phyloP scores from a whole-genome alignment of 2,113 vertebrate species.

The Dromaius novaehollandiae region DNA sequence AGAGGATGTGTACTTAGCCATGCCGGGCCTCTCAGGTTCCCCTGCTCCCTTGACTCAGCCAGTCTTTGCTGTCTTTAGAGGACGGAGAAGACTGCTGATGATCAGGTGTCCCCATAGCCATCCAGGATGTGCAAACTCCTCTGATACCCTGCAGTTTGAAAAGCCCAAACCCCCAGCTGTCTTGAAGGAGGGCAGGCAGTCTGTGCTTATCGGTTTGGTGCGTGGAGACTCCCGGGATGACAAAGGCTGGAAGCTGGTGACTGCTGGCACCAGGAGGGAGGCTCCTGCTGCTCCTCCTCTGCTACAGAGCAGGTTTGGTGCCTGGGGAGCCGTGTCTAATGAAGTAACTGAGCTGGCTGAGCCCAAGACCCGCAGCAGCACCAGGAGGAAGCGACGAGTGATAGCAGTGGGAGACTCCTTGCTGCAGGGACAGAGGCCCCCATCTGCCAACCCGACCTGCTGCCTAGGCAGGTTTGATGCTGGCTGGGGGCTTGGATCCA shows the following conservation, averaged over 20 bases:
- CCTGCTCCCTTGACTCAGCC: too few species aligned
- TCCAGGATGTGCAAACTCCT: background rate
- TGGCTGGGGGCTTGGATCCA: rapidly evolving
- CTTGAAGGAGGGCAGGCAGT: background rate
- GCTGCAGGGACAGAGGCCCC: background rate
- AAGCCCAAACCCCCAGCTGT: background rate
- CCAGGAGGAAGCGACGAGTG: background rate
- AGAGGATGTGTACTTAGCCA: background rate
- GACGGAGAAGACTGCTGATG: too few species aligned
- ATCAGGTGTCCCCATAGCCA: background rate
- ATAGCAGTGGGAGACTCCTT: background rate
- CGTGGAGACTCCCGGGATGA: background rate
- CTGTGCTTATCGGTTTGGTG: rapidly evolving
- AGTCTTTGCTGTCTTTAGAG: too few species aligned
- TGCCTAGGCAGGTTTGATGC: background rate
- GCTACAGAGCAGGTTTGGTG: too few species aligned
- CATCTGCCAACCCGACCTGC: background rate
- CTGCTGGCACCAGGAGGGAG: background rate
- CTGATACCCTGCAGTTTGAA: background rate
- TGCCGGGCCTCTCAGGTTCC: too few species aligned
- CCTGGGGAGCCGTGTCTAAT: background rate
- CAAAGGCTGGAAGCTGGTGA: background rate
- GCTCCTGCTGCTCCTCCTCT: background rate
- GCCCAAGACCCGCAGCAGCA: background rate
- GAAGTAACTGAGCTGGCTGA: background rate